phyloP scores from a whole-genome alignment of 35 echinoderm and acorn worm species.

The Hemicentrotus pulcherrimus region DNA sequence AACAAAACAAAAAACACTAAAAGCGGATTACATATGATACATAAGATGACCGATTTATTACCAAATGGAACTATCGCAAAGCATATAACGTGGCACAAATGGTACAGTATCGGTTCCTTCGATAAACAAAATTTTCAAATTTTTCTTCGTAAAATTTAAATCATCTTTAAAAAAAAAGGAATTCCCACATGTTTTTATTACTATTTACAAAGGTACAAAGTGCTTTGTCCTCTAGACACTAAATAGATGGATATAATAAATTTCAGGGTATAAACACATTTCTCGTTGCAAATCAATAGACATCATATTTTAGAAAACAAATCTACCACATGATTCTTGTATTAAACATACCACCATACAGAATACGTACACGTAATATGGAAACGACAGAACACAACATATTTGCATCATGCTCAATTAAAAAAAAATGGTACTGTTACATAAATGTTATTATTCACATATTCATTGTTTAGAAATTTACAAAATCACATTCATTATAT shows the following conservation, averaged over 20 bases:
- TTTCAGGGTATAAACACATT: background rate
- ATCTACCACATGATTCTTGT: background rate
- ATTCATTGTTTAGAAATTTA: background rate
- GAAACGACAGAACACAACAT: background rate
- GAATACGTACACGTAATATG: background rate
- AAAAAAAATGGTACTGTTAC: background rate
- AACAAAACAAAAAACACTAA: background rate
- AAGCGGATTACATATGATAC: background rate
- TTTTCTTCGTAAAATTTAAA: constrained; percentile 14
- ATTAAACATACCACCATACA: background rate
- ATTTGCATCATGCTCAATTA: background rate
- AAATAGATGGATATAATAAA: background rate
- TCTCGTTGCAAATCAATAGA: background rate
- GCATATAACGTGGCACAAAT: constrained; percentile 40
- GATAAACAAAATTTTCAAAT: background rate
- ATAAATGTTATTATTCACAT: background rate
- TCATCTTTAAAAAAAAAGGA: constrained; percentile 28
- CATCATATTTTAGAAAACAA: background rate
- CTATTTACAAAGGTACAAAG: constrained; percentile 13
- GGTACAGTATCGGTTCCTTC: background rate
- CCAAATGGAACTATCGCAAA: constrained; percentile 24
- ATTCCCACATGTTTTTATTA: background rate
- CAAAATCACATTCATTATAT: background rate
- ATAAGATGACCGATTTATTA: constrained; percentile 42
- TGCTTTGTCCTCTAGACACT: background rate